Conservation (phyloP, 1,140 invertebrate species). For the Microplitis mediator region DNA sequence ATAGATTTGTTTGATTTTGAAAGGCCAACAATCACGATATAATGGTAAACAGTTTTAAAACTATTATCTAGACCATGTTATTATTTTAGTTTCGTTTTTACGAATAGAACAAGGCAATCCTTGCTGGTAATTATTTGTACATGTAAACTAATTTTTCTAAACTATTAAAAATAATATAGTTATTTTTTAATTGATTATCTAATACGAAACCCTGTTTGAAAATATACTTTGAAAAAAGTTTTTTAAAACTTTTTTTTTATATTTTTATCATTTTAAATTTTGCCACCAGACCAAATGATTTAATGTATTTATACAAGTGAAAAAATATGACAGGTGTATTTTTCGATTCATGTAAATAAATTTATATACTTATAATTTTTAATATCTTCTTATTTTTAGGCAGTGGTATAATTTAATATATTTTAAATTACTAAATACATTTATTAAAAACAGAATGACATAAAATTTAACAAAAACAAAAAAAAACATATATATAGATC, state of each 20-base stretch:
- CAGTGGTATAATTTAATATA: conserved; percentile 40
- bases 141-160: conserved; percentile 34
- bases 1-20: conserved; percentile 56
- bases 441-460: neutral
- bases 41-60: conserved; percentile 49
- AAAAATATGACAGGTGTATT: conserved; percentile 1
- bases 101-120: conserved; percentile 38
- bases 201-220: neutral
- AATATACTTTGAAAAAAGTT: neutral
- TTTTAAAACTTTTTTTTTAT: neutral
- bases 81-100: conserved; percentile 33
- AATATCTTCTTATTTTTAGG: conserved; percentile 36
- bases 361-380: conserved; percentile 13
- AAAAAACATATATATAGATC: neutral
- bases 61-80: neutral
- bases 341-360: neutral
- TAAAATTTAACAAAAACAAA: neutral
- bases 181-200: neutral
- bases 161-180: conserved; percentile 35
- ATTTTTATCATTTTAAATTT: neutral
- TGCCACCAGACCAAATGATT: neutral
- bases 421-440: conserved; percentile 6
- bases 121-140: conserved; percentile 35
- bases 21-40: conserved; percentile 61
- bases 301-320: conserved; percentile 29